Evolutionary conservation across 2,113 vertebrate genomes (phyloP).

Genomic region (Dicentrarchus labrax): DNA sequence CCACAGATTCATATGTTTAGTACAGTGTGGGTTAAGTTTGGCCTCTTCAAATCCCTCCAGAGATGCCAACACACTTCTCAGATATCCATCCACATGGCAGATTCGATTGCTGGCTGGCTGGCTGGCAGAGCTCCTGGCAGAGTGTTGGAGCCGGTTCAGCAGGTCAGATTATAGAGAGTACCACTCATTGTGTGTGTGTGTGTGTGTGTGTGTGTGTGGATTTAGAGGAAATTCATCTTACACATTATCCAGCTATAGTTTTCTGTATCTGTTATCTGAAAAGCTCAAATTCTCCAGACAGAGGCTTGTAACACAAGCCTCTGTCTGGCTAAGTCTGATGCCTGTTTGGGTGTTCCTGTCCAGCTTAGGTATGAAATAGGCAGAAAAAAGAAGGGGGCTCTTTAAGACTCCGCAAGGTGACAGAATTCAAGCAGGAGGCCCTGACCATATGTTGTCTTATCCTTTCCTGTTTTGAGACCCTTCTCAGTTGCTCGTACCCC

Average conservation of each 20-base stretch:
- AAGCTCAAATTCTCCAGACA: constrained; percentile 54
- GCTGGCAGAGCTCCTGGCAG: constrained; percentile 64
- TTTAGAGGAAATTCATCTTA: constrained; percentile 48
- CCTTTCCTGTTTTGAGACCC: constrained; percentile 53
- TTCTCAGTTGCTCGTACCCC: constrained; percentile 57
- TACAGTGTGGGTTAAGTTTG: constrained; percentile 71
- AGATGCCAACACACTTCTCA: constrained; percentile 78
- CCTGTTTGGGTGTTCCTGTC: constrained; percentile 49
- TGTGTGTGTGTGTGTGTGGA: constrained; percentile 33
- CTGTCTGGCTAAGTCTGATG: constrained; percentile 21
- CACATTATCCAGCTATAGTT: constrained; percentile 48
- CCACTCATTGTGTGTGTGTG: constrained; percentile 32
- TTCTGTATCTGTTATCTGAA: constrained; percentile 51
- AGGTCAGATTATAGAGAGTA: constrained; percentile 66
- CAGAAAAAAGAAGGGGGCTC: neutral
- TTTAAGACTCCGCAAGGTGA: constrained; percentile 49
- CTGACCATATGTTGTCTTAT: constrained; percentile 72
- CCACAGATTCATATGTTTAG: constrained; percentile 62
- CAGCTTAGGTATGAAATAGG: constrained; percentile 20
- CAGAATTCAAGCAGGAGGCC: constrained; percentile 26
- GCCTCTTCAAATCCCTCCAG: constrained; percentile 69
- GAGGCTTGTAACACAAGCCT: constrained; percentile 23
- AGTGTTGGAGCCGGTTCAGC: constrained; percentile 71
- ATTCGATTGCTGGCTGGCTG: constrained; percentile 61
- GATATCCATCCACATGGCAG: constrained; percentile 78